These are phyloP conservation scores for Halichondria panicea DNA, from an alignment of 37 sponge, comb jelly and placozoan genomes.

Conservation along the genomic window DNA sequence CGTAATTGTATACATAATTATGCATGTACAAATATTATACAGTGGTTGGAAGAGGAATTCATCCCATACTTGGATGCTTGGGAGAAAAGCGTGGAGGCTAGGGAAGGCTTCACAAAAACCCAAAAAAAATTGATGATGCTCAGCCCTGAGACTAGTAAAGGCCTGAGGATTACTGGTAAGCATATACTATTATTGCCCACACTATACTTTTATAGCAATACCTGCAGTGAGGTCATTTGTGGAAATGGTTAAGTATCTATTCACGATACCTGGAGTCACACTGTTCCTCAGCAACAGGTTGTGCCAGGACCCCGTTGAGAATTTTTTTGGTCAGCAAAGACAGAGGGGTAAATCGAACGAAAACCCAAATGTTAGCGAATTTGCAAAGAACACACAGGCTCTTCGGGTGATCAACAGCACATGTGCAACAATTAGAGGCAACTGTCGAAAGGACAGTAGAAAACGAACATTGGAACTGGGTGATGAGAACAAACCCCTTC, in stretches of 20 bases:
- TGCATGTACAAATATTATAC: too few relatives aligned
- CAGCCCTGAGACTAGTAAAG: background rate
- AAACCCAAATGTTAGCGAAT: slow-evolving; percentile 20
- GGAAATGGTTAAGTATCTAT: slow-evolving; percentile 19
- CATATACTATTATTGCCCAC: background rate
- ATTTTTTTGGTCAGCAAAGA: slow-evolving; percentile 4
- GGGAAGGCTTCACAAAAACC: background rate
- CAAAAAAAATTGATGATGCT: slow-evolving; percentile 3
- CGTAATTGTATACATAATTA: too few relatives aligned
- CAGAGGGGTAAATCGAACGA: background rate
- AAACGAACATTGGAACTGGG: background rate
- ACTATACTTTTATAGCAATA: background rate
- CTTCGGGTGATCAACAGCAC: slow-evolving; percentile 14
- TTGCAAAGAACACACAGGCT: slow-evolving; percentile 31
- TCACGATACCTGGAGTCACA: slow-evolving; percentile 2
- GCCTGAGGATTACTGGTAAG: slow-evolving; percentile 4
- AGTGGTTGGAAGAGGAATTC: slow-evolving; percentile 10
- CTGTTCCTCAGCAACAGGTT: slow-evolving; percentile 16
- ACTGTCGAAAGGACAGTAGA: background rate
- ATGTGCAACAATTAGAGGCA: slow-evolving; percentile 10
- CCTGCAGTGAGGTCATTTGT: slow-evolving; percentile 12
- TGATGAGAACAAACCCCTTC: background rate
- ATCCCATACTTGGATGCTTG: slow-evolving; percentile 7
- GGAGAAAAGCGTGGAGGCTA: slow-evolving; percentile 6
- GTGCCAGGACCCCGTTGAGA: slow-evolving; percentile 29